Percentiles rank a stretch among this genome's conserved stretches.
Evolutionary conservation across 2,888 invertebrate species (phyloP).

Genomic region (Campoplex capitator): DNA sequence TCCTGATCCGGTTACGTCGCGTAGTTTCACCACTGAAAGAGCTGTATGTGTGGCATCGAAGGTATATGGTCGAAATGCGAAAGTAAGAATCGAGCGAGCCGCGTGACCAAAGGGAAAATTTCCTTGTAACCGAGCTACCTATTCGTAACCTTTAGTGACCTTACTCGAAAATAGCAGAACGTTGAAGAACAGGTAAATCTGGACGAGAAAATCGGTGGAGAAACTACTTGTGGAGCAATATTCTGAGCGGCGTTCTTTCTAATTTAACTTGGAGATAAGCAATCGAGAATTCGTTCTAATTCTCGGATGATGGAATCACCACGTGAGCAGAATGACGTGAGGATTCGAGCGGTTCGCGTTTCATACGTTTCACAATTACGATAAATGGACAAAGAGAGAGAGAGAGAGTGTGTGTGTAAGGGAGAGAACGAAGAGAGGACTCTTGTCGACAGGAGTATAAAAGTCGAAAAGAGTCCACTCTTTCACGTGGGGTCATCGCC

Average conservation of each 20-base stretch:
- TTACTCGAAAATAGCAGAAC: constrained; percentile 40
- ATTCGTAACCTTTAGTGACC: constrained; percentile 57
- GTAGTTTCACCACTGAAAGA: constrained; percentile 63
- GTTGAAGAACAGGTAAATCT: constrained; percentile 45
- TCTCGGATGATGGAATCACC: constrained; percentile 38
- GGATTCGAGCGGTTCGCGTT: constrained; percentile 28
- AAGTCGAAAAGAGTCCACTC: constrained; percentile 63
- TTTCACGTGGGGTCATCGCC: constrained; percentile 65
- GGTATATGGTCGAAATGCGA: constrained; percentile 30
- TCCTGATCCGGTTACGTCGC: constrained; percentile 77
- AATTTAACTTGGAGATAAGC: constrained; percentile 35
- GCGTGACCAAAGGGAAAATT: constrained; percentile 33
- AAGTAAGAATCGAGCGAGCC: constrained; percentile 44
- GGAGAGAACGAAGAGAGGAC: constrained; percentile 32
- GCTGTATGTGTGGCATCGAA: constrained; percentile 29
- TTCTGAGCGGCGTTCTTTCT: constrained; percentile 10
- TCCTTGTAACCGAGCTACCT: constrained; percentile 49
- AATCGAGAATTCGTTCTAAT: constrained; percentile 29
- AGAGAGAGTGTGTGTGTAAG: constrained; percentile 18
- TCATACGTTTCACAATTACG: constrained; percentile 25
- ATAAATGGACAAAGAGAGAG: constrained; percentile 12
- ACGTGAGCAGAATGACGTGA: constrained; percentile 61
- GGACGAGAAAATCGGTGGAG: constrained; percentile 9
- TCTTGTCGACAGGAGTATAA: constrained; percentile 52
- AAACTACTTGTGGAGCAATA: constrained; percentile 27